Conservation (phyloP, 2,113 vertebrate species). For the Microcebus murinus region DNA sequence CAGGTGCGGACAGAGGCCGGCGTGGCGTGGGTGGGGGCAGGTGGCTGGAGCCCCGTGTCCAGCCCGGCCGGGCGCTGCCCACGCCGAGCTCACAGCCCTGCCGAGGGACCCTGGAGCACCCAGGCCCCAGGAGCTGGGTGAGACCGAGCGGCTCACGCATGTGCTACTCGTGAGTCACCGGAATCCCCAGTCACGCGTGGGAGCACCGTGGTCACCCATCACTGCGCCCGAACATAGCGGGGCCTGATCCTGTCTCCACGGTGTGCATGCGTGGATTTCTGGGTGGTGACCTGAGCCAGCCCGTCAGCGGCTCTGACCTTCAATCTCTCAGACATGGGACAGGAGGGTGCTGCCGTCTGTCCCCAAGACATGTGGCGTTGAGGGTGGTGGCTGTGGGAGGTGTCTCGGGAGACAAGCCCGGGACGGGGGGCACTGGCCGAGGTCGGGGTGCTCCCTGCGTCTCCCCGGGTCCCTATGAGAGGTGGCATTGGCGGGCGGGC, state of each 20-base stretch:
- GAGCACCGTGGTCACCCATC: rapidly evolving
- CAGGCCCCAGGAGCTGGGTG: too few relatives aligned
- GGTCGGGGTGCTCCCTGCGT: neutral
- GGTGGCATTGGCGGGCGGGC: neutral
- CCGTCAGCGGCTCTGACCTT: neutral
- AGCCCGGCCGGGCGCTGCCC: neutral
- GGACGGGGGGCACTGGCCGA: neutral
- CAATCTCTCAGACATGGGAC: neutral
- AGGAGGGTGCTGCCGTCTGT: neutral
- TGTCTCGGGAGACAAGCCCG: rapidly evolving
- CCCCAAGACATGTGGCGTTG: too few relatives aligned
- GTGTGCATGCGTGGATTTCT: rapidly evolving
- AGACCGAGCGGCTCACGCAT: rapidly evolving
- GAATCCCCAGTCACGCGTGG: rapidly evolving
- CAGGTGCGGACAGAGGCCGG: slow-evolving; percentile 77
- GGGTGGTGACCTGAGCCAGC: neutral
- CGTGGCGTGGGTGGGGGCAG: slow-evolving; percentile 71
- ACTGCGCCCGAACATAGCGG: rapidly evolving
- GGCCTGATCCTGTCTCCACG: rapidly evolving
- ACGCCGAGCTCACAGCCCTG: neutral
- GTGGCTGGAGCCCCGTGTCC: slow-evolving; percentile 51
- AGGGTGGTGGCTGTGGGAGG: neutral
- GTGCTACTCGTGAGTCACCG: rapidly evolving
- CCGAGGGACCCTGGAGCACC: neutral
- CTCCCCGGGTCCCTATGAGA: neutral